Base-by-base conservation (phyloP, 2,888 invertebrate genomes). In the Stenodema calcarata region DNA sequence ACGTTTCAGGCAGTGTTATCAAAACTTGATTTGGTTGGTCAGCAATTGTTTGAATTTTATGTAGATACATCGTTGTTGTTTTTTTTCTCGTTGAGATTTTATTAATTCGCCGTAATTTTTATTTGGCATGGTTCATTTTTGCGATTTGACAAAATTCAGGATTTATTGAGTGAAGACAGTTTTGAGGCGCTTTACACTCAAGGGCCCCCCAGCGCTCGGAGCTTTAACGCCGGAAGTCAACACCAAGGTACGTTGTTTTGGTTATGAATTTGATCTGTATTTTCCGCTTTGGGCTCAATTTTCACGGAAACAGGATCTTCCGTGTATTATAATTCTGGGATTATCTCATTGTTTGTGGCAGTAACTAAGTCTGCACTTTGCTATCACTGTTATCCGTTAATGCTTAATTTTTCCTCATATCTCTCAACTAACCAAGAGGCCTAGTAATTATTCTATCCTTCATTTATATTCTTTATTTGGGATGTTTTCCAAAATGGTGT, bases 111-210 rank as follows among this genome's bases (percentile, higher is more conserved):
- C 23, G 27, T 30, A 73, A 70, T 18, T 73, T 73, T 78, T 3
- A 78, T 78, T 78, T 78, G 44, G 78, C 78, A 78, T 78, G 78
- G 44, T 78, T 78, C n/a, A 78, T 78, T 78, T 78, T 78, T 44
- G 18, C 23, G 18, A 44, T 80, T 54, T 42, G 54, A 54, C 50
- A 23, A 70, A 69, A 62, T 42, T 18, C 86, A 86, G 86, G 86
- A 86, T 80, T 81, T 86, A 73, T 86, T 86, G 69, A 81, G 81
- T 41, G 81, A 80, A 76, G 86, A 97, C 92, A 95, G 96, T 91
- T 98, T 97, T 93, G 97, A 97, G 92, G 96, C 96, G 92, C 94
- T 97, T 93, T 98, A 97, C 92, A 95, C 95, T 16, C 86, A 86
- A 35, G 86, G 78, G 42, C 86, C 76, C 3, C 86, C 86, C 18